Evolutionary conservation across 1,140 invertebrate genomes (phyloP).

Genomic region (Drosophila pseudoananassae): DNA sequence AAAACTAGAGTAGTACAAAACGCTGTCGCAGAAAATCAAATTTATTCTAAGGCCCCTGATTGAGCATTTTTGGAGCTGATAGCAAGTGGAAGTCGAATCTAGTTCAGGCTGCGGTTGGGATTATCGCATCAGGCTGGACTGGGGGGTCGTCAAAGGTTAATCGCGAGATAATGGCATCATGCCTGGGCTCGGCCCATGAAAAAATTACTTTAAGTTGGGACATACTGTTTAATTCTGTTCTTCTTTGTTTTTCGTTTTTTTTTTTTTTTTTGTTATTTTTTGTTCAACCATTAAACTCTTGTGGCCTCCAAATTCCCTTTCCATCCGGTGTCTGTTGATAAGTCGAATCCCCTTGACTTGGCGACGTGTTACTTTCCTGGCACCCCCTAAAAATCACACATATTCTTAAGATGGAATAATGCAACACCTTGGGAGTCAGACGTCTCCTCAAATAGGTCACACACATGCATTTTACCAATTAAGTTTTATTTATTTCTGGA

Average conservation of each 20-base stretch:
- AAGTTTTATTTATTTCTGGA: slow-evolving; percentile 65
- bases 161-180: slow-evolving; percentile 40
- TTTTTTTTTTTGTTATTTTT: slow-evolving; percentile 4
- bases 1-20: slow-evolving; percentile 6
- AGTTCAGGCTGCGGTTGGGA: slow-evolving; percentile 52
- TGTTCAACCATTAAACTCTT: slow-evolving; percentile 15
- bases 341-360: slow-evolving; percentile 30
- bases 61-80: slow-evolving; percentile 45
- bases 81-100: slow-evolving; percentile 56
- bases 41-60: slow-evolving; percentile 16
- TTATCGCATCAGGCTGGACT: slow-evolving; percentile 54
- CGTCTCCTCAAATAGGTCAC: slow-evolving; percentile 39
- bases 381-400: slow-evolving; percentile 4
- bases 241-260: slow-evolving; percentile 15
- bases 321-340: slow-evolving; percentile 69
- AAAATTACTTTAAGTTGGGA: slow-evolving; percentile 12
- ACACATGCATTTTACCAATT: slow-evolving; percentile 47
- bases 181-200: slow-evolving; percentile 20
- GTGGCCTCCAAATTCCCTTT: slow-evolving; percentile 39
- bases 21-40: slow-evolving; percentile 13
- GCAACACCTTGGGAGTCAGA: slow-evolving; percentile 32
- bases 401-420: slow-evolving; percentile 1
- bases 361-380: slow-evolving; percentile 28
- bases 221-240: slow-evolving; percentile 34
- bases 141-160: slow-evolving; percentile 59